Conservation (phyloP, 1,140 invertebrate species). For the Oncopeltus fasciatus region DNA sequence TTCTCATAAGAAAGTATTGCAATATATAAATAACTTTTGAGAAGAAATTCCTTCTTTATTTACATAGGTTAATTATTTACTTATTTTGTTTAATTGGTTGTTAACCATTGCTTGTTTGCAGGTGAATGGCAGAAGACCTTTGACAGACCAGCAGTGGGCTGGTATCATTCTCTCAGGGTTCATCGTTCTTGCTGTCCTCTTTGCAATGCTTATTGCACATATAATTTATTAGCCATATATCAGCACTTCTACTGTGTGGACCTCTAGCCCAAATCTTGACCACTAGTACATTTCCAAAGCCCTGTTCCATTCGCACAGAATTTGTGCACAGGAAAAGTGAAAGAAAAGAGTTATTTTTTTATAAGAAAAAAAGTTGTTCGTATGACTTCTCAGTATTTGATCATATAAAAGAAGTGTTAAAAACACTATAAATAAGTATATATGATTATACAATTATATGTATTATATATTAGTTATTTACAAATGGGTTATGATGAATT, state of each 20-base stretch:
- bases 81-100: not conserved
- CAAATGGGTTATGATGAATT: slow-evolving; percentile 14
- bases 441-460: slow-evolving; percentile 10
- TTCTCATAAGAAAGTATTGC: too few relatives aligned
- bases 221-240: slow-evolving; percentile 12
- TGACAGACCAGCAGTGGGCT: slow-evolving; percentile 49
- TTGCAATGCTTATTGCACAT: slow-evolving; percentile 41
- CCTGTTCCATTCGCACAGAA: slow-evolving; percentile 3
- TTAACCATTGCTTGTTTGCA: slow-evolving; percentile 13
- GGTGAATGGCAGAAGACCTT: slow-evolving; percentile 31
- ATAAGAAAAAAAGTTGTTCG: slow-evolving; percentile 7
- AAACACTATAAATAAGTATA: slow-evolving; percentile 19
- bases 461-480: slow-evolving; percentile 18
- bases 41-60: too few relatives aligned
- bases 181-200: slow-evolving; percentile 43
- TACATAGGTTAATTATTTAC: too few relatives aligned
- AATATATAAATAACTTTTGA: not conserved
- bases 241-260: not conserved
- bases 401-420: slow-evolving; percentile 16
- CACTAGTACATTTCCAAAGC: slow-evolving; percentile 8
- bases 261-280: slow-evolving; percentile 2
- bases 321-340: slow-evolving; percentile 11
- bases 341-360: slow-evolving; percentile 19
- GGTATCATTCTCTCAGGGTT: slow-evolving; percentile 44
- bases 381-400: slow-evolving; percentile 18